These are phyloP conservation scores for Pollenia griseotomentosa DNA, from an alignment of 2,888 invertebrate genomes.

Conservation along the genomic window DNA sequence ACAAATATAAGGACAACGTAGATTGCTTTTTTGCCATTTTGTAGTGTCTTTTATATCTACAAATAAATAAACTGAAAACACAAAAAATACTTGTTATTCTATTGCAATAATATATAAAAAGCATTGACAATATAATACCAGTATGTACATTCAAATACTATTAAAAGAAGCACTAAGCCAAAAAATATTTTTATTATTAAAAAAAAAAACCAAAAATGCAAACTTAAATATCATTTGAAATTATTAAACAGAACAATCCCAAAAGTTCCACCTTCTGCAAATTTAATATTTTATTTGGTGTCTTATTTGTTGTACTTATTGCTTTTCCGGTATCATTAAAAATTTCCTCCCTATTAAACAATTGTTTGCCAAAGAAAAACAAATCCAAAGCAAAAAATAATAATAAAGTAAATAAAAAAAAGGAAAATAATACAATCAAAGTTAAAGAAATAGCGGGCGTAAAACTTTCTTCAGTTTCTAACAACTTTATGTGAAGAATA, in stretches of 20 bases:
- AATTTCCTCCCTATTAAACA: slow-evolving; percentile 72
- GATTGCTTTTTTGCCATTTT: not conserved
- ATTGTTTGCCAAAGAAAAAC: slow-evolving; percentile 65
- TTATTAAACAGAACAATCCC: not conserved
- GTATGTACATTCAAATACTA: not conserved
- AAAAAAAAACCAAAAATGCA: not conserved
- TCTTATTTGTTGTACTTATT: slow-evolving; percentile 26
- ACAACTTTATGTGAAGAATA: slow-evolving; percentile 43
- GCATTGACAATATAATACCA: not conserved
- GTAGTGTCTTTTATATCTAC: not conserved
- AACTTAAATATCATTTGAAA: not conserved
- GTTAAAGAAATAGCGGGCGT: slow-evolving; percentile 49
- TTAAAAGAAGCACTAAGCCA: not conserved
- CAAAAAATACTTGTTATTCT: slow-evolving; percentile 19
- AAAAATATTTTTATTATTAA: slow-evolving; percentile 12
- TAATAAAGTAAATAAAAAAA: slow-evolving; percentile 27
- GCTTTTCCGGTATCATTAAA: slow-evolving; percentile 70
- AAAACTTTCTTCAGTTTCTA: slow-evolving; percentile 51
- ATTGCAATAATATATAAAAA: slow-evolving; percentile 14
- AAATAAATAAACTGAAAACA: slow-evolving; percentile 53
- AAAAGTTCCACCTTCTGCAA: slow-evolving; percentile 9
- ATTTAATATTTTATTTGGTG: slow-evolving; percentile 16
- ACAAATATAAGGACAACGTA: not conserved
- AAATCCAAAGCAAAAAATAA: slow-evolving; percentile 45
- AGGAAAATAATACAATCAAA: slow-evolving; percentile 57